phyloP scores from a whole-genome alignment of 2,113 vertebrate genomes.

The Ictalurus furcatus region DNA sequence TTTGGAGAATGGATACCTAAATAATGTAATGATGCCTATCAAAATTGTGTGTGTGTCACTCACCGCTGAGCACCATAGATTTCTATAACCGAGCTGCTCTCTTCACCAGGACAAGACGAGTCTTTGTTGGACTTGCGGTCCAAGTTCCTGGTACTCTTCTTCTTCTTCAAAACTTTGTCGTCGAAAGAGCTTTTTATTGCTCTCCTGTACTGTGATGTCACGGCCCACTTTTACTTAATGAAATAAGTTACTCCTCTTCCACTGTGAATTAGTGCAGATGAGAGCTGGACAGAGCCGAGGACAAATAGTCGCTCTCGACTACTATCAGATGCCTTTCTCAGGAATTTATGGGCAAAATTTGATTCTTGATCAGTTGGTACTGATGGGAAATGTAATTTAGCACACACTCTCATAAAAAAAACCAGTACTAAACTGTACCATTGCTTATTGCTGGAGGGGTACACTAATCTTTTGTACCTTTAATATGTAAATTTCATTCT shows the following conservation, averaged over 20 bases:
- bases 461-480: background rate
- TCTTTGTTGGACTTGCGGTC: constrained; percentile 70
- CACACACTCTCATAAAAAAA: background rate
- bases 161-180: constrained; percentile 9
- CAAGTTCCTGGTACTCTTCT: constrained; percentile 28
- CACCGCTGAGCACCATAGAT: constrained; percentile 59
- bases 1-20: background rate
- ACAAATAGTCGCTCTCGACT: background rate
- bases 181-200: constrained; percentile 68
- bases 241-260: constrained; percentile 59
- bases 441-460: background rate
- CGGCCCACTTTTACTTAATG: constrained; percentile 71
- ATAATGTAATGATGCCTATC: background rate
- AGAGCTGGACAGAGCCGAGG: background rate
- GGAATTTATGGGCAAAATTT: background rate
- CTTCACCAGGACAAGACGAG: constrained; percentile 59
- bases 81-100: constrained; percentile 51
- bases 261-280: constrained; percentile 26
- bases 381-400: background rate
- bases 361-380: background rate
- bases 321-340: background rate
- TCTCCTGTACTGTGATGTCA: constrained; percentile 77
- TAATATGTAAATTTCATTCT: background rate
- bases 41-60: constrained; percentile 56
- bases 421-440: background rate